These are phyloP conservation scores for Euplagia quadripunctaria DNA, from an alignment of 2,888 invertebrate species.

Conservation along the genomic window DNA sequence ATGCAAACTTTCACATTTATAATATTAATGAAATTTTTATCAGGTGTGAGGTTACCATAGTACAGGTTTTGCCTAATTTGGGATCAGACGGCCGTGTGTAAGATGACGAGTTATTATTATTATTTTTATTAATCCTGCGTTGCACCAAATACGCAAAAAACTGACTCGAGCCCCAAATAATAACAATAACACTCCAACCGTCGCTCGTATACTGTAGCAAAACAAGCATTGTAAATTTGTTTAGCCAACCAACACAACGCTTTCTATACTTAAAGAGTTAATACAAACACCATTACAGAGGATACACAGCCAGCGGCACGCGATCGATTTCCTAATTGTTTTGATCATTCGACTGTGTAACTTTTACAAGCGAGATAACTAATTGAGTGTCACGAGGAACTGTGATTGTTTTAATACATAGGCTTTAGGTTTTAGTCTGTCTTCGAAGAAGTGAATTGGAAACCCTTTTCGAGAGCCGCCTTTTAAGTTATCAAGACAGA, in stretches of 20 bases:
- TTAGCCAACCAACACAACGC: background rate
- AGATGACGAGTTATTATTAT: too few species aligned
- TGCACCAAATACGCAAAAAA: too few species aligned
- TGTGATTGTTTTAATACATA: background rate
- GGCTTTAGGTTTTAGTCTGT: background rate
- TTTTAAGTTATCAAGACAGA: background rate
- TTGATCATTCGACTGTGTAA: conserved; percentile 38
- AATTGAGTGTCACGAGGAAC: conserved; percentile 7
- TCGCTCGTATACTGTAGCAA: background rate
- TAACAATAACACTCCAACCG: too few species aligned
- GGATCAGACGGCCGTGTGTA: too few species aligned
- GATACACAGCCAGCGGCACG: conserved; percentile 12
- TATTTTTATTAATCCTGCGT: too few species aligned
- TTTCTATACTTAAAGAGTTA: background rate
- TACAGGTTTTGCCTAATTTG: too few species aligned
- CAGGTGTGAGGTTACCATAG: too few species aligned
- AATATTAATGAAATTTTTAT: too few species aligned
- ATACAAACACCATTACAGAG: background rate
- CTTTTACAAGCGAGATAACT: conserved; percentile 11
- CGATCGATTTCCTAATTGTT: conserved; percentile 35
- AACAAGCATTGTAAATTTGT: background rate
- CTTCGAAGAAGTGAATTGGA: background rate
- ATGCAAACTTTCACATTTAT: too few species aligned
- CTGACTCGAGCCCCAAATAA: too few species aligned
- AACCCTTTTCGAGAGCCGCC: background rate